Base-by-base conservation (phyloP, 2,113 vertebrate species). In the Beaufortia kweichowensis region DNA sequence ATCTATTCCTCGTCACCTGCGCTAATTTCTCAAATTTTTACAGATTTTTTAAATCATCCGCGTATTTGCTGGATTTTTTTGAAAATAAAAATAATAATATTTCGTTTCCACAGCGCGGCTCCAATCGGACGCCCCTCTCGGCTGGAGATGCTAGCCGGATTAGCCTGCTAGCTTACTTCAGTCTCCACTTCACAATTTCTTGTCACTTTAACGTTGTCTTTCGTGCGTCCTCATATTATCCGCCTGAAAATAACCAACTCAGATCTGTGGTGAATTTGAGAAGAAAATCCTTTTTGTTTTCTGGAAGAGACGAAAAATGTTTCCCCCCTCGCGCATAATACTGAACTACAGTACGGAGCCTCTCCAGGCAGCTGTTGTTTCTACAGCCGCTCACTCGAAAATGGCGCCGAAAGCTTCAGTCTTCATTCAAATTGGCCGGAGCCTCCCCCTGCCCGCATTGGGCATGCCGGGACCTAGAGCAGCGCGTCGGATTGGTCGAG, bases 341-440 rank as follows among this genome's bases (percentile, higher is more conserved):
- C 78, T 75, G 55, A 21, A 53, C 63, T 86, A 33, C 81, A 75
- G 83, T 35, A 39, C 71, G 84, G 87, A 88, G 89, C 87, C 82
- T 78, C 82, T 43, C 84, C n/a, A 86, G 83, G 86, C 89, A 88
- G 90, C 91, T 90, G 93, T 90, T 88, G 90, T 89, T 90, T 89
- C 91, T 84, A 89, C 91, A 89, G 89, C 91, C 89, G 92, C 90
- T 91, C 90, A 96, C 93, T 96, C 96, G 94, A 98, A 98, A 98
- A 98, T 98, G 96, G 96, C 96, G 95, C 96, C 96, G 94, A 97
- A 96, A 96, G 94, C 94, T 90, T 84, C 90, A 89, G 92, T 95
- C 91, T 93, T 96, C 95, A 96, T 96, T 97, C 96, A 97, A 97
- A 97, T 96, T 95, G 94, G 93, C 92, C 92, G 93, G 93, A 92